phyloP scores from a whole-genome alignment of 2,888 invertebrate species.

The Cenopis cana region DNA sequence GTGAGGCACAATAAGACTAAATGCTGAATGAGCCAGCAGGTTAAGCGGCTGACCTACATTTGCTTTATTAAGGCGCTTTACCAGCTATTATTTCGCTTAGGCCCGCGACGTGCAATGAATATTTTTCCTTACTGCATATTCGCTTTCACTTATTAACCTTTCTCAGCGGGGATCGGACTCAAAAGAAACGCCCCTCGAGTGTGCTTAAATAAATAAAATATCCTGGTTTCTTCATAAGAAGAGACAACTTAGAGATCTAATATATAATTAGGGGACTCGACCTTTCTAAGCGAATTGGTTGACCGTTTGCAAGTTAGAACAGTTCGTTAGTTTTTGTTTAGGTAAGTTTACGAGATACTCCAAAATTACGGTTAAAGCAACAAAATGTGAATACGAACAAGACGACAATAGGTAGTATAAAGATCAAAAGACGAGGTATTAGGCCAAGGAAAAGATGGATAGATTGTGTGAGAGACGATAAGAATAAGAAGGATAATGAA shows the following conservation, averaged over 20 bases:
- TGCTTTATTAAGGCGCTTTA: slow-evolving; percentile 43
- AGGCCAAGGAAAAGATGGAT: too few relatives aligned
- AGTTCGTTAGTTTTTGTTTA: too few relatives aligned
- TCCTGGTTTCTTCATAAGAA: background rate
- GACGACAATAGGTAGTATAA: too few relatives aligned
- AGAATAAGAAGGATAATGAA: too few relatives aligned
- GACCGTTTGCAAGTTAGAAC: too few relatives aligned
- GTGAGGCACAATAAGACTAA: slow-evolving; percentile 51
- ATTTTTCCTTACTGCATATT: slow-evolving; percentile 57
- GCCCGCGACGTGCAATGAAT: slow-evolving; percentile 52
- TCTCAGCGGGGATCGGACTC: background rate
- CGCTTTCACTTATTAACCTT: slow-evolving; percentile 49
- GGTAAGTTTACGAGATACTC: too few relatives aligned
- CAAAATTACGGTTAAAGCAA: too few relatives aligned
- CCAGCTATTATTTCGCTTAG: slow-evolving; percentile 50
- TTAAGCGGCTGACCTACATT: slow-evolving; percentile 56
- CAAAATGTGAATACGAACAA: too few relatives aligned
- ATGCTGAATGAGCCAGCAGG: slow-evolving; percentile 57
- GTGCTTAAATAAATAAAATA: background rate
- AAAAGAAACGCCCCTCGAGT: slow-evolving; percentile 1
- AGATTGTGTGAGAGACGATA: too few relatives aligned
- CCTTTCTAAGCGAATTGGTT: background rate
- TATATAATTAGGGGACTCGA: background rate
- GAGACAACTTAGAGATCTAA: background rate
- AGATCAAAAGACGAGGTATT: too few relatives aligned